phyloP scores from a whole-genome alignment of 2,888 invertebrate genomes.

The Melitaea athalia region DNA sequence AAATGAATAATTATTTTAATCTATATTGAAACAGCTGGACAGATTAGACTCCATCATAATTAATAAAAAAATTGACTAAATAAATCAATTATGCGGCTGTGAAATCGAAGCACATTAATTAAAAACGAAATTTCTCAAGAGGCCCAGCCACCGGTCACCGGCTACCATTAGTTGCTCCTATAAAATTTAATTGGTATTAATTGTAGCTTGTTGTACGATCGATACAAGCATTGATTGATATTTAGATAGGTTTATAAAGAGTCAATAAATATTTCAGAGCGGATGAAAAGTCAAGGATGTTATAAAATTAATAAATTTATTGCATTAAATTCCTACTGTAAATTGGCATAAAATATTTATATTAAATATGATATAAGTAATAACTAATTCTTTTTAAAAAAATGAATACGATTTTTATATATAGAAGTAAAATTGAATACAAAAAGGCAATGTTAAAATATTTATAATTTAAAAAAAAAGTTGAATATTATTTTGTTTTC shows the following conservation, averaged over 20 bases:
- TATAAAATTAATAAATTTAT: constrained; percentile 24
- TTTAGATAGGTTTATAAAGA: constrained; percentile 25
- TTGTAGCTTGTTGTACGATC: constrained; percentile 25
- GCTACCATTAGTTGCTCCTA: constrained; percentile 11
- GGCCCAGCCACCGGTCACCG: background rate
- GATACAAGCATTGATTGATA: constrained; percentile 25
- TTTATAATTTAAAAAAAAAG: background rate
- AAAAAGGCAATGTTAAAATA: background rate
- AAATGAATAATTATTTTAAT: no score
- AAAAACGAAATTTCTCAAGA: background rate
- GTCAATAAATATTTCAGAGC: constrained; percentile 21
- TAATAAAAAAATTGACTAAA: no score
- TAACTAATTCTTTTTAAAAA: background rate
- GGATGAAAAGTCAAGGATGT: constrained; percentile 29
- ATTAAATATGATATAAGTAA: background rate
- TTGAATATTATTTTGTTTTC: background rate
- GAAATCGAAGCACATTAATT: constrained; percentile 2
- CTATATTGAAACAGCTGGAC: no score
- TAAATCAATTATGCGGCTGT: background rate
- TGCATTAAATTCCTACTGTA: constrained; percentile 7
- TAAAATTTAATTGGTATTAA: constrained; percentile 30
- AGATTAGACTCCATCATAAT: no score
- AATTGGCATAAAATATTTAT: constrained; percentile 11
- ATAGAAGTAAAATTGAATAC: background rate
- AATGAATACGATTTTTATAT: background rate